Base-by-base conservation (phyloP, 1,140 invertebrate species). In the Agrilus planipennis region DNA sequence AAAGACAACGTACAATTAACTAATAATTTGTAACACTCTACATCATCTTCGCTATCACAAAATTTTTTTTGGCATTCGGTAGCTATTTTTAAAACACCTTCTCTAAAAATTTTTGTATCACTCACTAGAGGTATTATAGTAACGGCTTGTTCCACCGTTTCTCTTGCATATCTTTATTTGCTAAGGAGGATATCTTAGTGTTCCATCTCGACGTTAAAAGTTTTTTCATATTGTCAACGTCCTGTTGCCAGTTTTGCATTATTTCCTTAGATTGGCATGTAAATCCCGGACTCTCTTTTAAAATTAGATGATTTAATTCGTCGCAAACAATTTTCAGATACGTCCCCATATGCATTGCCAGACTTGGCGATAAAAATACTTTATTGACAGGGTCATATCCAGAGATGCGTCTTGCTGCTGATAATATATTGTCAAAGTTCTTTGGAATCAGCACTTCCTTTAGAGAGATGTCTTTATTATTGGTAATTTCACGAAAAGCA, bases 341-440 rank as follows among this genome's bases (percentile, higher is more conserved):
- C 4, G 36, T 34, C 9, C 42, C 42, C n/a, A 40, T 28, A 16
- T 44, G 42, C 29, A 44, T 34, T 7, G 37, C 42, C 29, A 44
- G 35, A 30, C 42, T 44, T 7, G 42, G 42, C 25, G 30, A 12
- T 34, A 3, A 34, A 34, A 44, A 40, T 11, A 37, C 34, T 39
- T 44, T 44, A 16, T 44, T 34, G 23, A 25, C 11, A 19, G 3
- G 15, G 36, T 44, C 37, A 16, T 29, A 44, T 11, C 42, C 42
- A 32, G 19, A 21, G 11, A 44, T 7, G 2, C 12, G 5, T 39
- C 42, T 5, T 15, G 27, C 29, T 17, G 36, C 42, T 12, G 22
- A 25, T 16, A 40, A 23, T 17, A 44, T 11, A 3, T 23, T 39
- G 18, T 44, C 42, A 32, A 39, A 44, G 35, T 44, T n/a, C 27